Conservation (phyloP, 1,140 invertebrate genomes). For the Carposina sasakii region DNA sequence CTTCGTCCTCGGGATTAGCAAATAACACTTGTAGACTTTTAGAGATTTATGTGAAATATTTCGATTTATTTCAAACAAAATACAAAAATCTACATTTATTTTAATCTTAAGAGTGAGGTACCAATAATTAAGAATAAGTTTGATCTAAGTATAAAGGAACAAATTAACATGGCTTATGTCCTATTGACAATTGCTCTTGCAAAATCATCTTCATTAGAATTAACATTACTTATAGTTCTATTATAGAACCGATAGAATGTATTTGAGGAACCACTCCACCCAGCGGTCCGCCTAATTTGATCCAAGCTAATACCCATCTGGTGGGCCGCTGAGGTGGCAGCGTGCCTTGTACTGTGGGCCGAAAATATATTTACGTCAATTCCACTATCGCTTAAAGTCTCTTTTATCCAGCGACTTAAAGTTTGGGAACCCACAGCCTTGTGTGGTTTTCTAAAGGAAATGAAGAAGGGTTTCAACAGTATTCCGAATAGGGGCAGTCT, state of each 20-base stretch:
- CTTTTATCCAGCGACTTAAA: slow-evolving; percentile 10
- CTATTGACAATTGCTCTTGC: no score
- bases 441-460: not conserved
- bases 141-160: no score
- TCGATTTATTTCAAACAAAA: no score
- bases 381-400: not conserved
- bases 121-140: no score
- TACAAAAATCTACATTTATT: no score
- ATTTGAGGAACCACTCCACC: slow-evolving; percentile 21
- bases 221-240: not conserved
- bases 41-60: no score
- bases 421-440: not conserved
- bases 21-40: no score
- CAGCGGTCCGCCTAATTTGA: slow-evolving; percentile 22
- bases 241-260: slow-evolving; percentile 24
- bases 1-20: no score
- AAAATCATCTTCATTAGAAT: not conserved
- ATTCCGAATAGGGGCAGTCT: no score
- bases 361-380: slow-evolving; percentile 1
- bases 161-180: no score
- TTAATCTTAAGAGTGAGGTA: no score
- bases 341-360: slow-evolving; percentile 6
- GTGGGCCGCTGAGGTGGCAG: slow-evolving; percentile 1
- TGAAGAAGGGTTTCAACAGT: no score
- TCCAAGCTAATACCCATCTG: not conserved